A percentile compares a stretch with the other conserved stretches of the same genome.
Evolutionary conservation across 2,113 vertebrate genomes (phyloP).

Genomic region (Seriola quinqueradiata): DNA sequence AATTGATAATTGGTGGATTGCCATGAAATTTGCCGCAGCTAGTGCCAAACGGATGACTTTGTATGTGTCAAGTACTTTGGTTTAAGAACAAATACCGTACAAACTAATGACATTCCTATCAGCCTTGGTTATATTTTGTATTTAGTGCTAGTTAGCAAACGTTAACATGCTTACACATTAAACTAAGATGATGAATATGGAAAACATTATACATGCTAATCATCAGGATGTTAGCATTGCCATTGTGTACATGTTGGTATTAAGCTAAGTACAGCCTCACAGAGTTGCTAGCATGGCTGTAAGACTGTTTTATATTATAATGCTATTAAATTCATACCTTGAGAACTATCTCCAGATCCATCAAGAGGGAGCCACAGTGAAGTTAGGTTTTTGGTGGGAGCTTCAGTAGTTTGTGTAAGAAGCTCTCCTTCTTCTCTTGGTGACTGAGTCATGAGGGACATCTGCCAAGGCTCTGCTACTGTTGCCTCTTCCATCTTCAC

Average conservation of each 20-base stretch:
- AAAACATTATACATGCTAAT: not conserved
- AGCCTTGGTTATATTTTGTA: not conserved
- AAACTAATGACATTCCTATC: not conserved
- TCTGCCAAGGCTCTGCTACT: slow-evolving; percentile 25
- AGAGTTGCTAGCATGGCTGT: not conserved
- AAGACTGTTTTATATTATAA: not conserved
- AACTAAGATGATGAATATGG: not conserved
- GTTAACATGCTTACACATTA: not conserved
- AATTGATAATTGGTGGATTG: not conserved
- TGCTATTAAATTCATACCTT: slow-evolving; percentile 62
- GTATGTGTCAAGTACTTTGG: not conserved
- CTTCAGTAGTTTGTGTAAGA: slow-evolving; percentile 35
- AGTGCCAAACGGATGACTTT: not conserved
- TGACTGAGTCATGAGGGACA: slow-evolving; percentile 36
- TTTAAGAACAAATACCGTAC: not conserved
- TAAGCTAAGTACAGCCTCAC: not conserved
- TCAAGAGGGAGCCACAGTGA: slow-evolving; percentile 48
- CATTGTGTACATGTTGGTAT: not conserved
- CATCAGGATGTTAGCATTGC: not conserved
- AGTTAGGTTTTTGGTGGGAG: slow-evolving; percentile 5
- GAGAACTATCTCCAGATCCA: slow-evolving; percentile 73
- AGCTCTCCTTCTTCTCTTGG: slow-evolving; percentile 38
- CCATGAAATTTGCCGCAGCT: not conserved
- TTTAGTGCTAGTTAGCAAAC: not conserved
- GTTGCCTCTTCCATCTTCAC: slow-evolving; percentile 48